Evolutionary conservation across 2,888 invertebrate genomes (phyloP).

Genomic region (Epicampocera succincta): DNA sequence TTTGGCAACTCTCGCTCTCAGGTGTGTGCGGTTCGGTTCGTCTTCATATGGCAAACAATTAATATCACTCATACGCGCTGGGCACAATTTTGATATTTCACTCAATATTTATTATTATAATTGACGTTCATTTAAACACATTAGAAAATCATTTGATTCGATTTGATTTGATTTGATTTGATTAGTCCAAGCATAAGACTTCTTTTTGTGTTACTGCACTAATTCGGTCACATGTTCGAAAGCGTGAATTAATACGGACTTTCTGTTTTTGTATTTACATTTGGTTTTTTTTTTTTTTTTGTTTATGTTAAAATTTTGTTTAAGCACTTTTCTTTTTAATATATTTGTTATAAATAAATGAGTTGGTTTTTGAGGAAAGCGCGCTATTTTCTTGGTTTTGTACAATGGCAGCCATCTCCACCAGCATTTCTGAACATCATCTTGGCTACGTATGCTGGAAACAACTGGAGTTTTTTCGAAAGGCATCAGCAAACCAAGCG

Average conservation of each 20-base stretch:
- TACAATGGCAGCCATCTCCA: slow-evolving; percentile 55
- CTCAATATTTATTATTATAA: no score
- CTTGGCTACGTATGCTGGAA: slow-evolving; percentile 68
- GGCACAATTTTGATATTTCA: no score
- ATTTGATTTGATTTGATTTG: no score
- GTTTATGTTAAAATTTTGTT: not conserved
- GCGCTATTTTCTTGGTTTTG: slow-evolving; percentile 62
- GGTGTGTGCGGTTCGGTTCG: not conserved
- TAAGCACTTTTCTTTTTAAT: slow-evolving; percentile 34
- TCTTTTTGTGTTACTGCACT: no score
- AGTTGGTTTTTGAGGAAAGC: slow-evolving; percentile 54
- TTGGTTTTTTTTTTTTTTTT: no score
- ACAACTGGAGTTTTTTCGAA: slow-evolving; percentile 65
- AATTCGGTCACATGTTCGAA: no score
- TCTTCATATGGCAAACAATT: no score
- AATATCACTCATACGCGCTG: slow-evolving; percentile 53
- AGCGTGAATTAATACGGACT: no score
- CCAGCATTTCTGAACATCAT: slow-evolving; percentile 63
- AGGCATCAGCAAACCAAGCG: slow-evolving; percentile 68
- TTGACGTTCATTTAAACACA: no score
- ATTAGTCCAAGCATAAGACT: no score
- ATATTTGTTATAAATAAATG: slow-evolving; percentile 39
- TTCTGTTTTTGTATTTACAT: no score
- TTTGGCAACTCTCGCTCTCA: slow-evolving; percentile 14
- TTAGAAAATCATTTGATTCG: no score